Evolutionary conservation across 2,888 invertebrate species (phyloP).

Genomic region (Eilema sororculum): DNA sequence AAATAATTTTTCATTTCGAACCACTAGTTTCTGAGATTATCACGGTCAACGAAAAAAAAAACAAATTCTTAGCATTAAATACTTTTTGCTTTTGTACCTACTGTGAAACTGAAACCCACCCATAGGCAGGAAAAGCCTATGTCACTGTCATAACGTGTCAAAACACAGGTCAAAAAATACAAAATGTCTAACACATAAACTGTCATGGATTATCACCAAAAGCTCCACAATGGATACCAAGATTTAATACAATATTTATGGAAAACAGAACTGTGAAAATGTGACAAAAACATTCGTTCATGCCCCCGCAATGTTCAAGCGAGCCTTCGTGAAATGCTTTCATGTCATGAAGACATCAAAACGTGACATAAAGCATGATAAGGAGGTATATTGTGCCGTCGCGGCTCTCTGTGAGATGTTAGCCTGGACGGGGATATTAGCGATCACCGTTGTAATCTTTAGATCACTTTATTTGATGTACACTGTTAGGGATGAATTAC

Average conservation of each 20-base stretch:
- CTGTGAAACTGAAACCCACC: too few species aligned
- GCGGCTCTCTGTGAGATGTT: slow-evolving; percentile 39
- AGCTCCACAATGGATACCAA: too few species aligned
- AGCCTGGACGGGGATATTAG: slow-evolving; percentile 57
- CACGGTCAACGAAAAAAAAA: too few species aligned
- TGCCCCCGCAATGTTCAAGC: neutral
- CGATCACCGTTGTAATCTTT: slow-evolving; percentile 54
- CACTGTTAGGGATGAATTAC: slow-evolving; percentile 48
- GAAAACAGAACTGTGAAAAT: neutral
- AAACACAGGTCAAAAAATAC: too few species aligned
- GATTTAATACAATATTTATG: neutral
- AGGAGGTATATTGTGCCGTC: neutral
- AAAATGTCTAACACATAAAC: too few species aligned
- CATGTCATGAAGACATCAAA: neutral
- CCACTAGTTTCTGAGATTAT: too few species aligned
- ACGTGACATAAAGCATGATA: neutral
- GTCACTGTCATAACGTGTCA: too few species aligned
- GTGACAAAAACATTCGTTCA: neutral
- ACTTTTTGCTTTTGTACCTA: too few species aligned
- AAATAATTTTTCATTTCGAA: too few species aligned
- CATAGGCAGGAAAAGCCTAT: too few species aligned
- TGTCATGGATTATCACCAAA: too few species aligned
- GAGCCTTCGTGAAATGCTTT: neutral
- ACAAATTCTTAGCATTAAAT: too few species aligned
- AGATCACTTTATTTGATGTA: slow-evolving; percentile 65